Percentiles rank a stretch among this genome's conserved stretches.
These are phyloP conservation scores for Agriopis marginaria DNA, from an alignment of 2,888 invertebrate species.

Conservation along the genomic window DNA sequence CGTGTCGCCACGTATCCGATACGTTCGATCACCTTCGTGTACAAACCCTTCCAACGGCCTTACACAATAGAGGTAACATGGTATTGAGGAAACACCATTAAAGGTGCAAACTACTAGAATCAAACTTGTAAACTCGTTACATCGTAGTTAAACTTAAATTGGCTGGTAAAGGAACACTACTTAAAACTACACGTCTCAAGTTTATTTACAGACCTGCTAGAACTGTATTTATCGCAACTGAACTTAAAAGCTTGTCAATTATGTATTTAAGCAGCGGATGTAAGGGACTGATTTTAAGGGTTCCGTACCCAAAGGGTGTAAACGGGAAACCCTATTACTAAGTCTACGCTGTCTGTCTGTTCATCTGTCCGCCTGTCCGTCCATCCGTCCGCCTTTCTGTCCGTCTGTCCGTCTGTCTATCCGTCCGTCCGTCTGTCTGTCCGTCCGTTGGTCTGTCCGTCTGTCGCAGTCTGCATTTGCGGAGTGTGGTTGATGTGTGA, in stretches of 20 bases:
- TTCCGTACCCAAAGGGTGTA: no score
- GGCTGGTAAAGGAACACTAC: background rate
- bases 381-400: no score
- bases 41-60: background rate
- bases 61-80: background rate
- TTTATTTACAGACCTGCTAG: conserved; percentile 7
- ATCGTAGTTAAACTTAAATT: conserved; percentile 22
- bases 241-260: background rate
- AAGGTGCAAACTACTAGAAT: conserved; percentile 16
- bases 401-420: no score
- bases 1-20: no score
- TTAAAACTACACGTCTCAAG: conserved; percentile 8
- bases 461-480: no score
- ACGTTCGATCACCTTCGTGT: background rate
- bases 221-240: background rate
- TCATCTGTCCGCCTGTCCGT: no score
- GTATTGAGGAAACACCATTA: background rate
- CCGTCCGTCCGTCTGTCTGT: no score
- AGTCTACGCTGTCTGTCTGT: no score
- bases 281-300: no score
- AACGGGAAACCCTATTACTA: no score
- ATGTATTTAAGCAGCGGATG: background rate
- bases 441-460: no score
- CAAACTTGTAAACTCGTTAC: conserved; percentile 25
- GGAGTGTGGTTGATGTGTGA: no score